These are phyloP conservation scores for Drosophila robusta DNA, from an alignment of 2,888 invertebrate genomes.

Conservation along the genomic window DNA sequence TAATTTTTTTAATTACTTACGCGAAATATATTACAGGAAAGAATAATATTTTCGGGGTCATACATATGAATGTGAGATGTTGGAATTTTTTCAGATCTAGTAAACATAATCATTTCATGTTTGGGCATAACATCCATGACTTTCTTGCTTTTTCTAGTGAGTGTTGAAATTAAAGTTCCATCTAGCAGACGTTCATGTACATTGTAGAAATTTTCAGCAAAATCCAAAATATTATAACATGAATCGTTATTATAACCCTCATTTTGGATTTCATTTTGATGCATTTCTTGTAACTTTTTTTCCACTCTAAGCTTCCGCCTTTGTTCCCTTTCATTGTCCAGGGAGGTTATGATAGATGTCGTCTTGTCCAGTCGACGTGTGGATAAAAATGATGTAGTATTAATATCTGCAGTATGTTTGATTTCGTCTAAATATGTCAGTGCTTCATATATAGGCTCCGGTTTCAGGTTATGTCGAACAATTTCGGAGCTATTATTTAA, in stretches of 20 bases:
- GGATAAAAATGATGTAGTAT: background rate
- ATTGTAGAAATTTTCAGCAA: conserved; percentile 97
- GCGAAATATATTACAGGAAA: conserved; percentile 95
- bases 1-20: conserved; percentile 86
- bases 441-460: conserved; percentile 94
- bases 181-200: conserved; percentile 94
- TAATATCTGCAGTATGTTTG: conserved; percentile 3
- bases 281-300: conserved; percentile 93
- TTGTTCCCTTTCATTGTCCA: conserved; percentile 88
- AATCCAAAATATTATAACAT: conserved; percentile 94
- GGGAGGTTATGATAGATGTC: background rate
- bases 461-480: conserved; percentile 55
- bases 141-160: conserved; percentile 91
- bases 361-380: conserved; percentile 18
- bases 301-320: conserved; percentile 94
- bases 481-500: conserved; percentile 2
- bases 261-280: conserved; percentile 85
- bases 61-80: conserved; percentile 97
- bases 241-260: conserved; percentile 86
- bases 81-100: conserved; percentile 94
- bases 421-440: conserved; percentile 87
- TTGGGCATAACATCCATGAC: conserved; percentile 93
- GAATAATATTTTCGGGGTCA: conserved; percentile 96
- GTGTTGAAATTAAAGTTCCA: conserved; percentile 94
- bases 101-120: conserved; percentile 96